Evolutionary conservation across 1,140 invertebrate species (phyloP), one percentile per base, ranked within the genome.

Genomic region (Oedothorax gibbosus): DNA sequence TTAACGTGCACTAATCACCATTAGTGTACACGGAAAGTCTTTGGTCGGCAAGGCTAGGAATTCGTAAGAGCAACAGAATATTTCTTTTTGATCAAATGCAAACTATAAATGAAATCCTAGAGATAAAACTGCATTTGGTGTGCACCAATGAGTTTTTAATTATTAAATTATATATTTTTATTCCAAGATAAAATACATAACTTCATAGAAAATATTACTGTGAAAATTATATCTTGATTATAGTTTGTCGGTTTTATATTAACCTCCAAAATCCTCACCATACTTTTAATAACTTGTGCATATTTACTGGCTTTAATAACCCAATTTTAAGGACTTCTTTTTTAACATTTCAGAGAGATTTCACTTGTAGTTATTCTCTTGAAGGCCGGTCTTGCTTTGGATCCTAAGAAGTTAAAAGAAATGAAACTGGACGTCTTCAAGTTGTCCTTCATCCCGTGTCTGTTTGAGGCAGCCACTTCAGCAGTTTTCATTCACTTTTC

Each of bases 341-440:
- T 35, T 35, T 35, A 35, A 1, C 1, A 10, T 80, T 92, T 66
- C 91, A 96, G 97, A 89, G 96, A 95, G 92, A 93, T 97, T 83
- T 96, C 97, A 8, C 91, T 99, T 87, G 95, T 95, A 6, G 95
- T 99, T 65, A 98, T 99, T 88, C 91, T 99, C 87, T 95, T 95
- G 53, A 92, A 97, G 91, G 98, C 97, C 86, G 98, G 98, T 7
- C 91, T 99, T 86, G 96, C 97, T 88, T 91, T 99, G 86, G 96
- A 99, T 89, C 95, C 96, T 2, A 89, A 91, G 64, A 96, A 95
- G 8, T 92, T 99, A 88, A 94, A 93, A 89, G 94, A 94, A 87
- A 92, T 97, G 83, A 95, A 93, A 89, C 91, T 93, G 66, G 94
- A 94, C 11, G 94, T 94, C 2, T 92, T 97, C 10, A 94, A 96